phyloP scores from a whole-genome alignment of 2,797 vertebrate genomes.

The Xyrichtys novacula region DNA sequence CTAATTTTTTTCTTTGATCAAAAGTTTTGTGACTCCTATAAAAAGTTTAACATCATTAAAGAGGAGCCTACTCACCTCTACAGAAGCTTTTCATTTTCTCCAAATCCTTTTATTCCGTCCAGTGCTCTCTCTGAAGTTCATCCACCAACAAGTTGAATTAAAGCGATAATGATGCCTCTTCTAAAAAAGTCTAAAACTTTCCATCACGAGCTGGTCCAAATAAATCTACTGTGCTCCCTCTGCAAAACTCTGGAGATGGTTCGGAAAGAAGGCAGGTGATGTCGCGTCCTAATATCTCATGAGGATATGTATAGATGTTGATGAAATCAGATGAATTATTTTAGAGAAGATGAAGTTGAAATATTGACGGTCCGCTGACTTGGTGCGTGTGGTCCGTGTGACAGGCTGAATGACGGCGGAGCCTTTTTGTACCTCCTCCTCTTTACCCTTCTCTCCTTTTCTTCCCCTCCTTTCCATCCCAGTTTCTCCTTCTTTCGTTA shows the following conservation, averaged over 20 bases:
- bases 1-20: neutral
- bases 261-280: slow-evolving; percentile 37
- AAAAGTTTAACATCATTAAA: neutral
- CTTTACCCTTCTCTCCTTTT: slow-evolving; percentile 53
- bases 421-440: slow-evolving; percentile 80
- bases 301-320: too few relatives aligned
- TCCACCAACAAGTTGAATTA: slow-evolving; percentile 36
- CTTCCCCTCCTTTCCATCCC: slow-evolving; percentile 60
- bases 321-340: neutral
- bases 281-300: neutral
- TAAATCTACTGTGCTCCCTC: slow-evolving; percentile 6
- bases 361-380: slow-evolving; percentile 65
- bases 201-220: slow-evolving; percentile 18
- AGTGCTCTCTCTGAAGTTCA: slow-evolving; percentile 42
- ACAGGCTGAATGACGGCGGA: slow-evolving; percentile 81
- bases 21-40: neutral
- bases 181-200: slow-evolving; percentile 35
- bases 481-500: slow-evolving; percentile 62
- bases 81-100: slow-evolving; percentile 70
- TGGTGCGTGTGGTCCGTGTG: slow-evolving; percentile 79
- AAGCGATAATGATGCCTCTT: slow-evolving; percentile 24
- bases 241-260: neutral
- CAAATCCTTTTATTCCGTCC: slow-evolving; percentile 57
- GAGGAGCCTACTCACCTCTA: slow-evolving; percentile 72
- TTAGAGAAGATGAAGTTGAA: slow-evolving; percentile 36